Evolutionary conservation across 2,888 invertebrate species (phyloP), one percentile per base, ranked within the genome.

Genomic region (Acanthosepion lycidas): DNA sequence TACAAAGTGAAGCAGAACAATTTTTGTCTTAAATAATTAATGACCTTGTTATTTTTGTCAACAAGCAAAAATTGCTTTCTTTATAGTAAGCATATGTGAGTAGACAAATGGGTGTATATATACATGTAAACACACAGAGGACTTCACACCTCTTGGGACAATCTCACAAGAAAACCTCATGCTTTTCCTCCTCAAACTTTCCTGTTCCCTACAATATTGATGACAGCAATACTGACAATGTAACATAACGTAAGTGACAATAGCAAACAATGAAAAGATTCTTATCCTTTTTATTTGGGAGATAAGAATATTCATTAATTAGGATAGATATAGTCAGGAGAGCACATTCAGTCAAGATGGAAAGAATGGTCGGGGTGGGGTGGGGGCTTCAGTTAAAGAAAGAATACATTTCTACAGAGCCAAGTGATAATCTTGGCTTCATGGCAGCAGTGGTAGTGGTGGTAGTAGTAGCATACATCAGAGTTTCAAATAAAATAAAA

Each of bases 251-350:
- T 33, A 78, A 78, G n/a, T 78, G 78, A 78, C 78, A 78, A 78
- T n/a, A 33, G n/a, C n/a, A 78, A 78, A 78, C 78, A 78, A 78
- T 78, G n/a, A 78, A 33, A 33, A n/a, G 78, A 78, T 78, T n/a
- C 78, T 78, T 78, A 78, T 78, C 78, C 78, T n/a, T 33, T 78
- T 78, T 78, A 78, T 78, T 78, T 78, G n/a, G 33, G 78, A 78
- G 78, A 78, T 78, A 78, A 78, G 78, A 78, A 78, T n/a, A 78
- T 78, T 78, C 78, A 78, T n/a, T 78, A 78, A 78, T 78, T 78
- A 78, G 78, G 78, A 78, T 78, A 78, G 33, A 78, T 78, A 78
- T 78, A 78, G 78, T 78, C 78, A 78, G 33, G 78, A 78, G 78
- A 78, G 33, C 78, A 78, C 78, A 78, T 78, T 33, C n/a, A 78